phyloP scores from a whole-genome alignment of 2,797 vertebrate species.

The Mormyrus hasselquistii region DNA sequence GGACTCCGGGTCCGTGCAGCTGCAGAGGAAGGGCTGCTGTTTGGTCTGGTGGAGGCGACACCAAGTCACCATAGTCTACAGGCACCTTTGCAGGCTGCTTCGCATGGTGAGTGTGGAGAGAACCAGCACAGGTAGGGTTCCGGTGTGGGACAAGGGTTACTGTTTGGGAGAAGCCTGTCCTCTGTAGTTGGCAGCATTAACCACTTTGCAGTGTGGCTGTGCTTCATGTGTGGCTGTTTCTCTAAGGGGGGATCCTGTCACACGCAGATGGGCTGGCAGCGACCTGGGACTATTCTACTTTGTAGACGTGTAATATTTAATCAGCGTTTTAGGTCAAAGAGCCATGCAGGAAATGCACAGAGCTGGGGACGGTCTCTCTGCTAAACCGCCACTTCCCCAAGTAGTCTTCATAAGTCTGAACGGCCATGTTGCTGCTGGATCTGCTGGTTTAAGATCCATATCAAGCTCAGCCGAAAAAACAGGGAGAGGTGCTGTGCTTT shows the following conservation, averaged over 20 bases:
- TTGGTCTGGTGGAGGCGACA: conserved; percentile 62
- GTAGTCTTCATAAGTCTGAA: not conserved
- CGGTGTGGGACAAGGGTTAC: not conserved
- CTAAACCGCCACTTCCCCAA: not conserved
- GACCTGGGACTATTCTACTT: not conserved
- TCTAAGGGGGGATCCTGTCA: not conserved
- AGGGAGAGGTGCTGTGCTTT: not conserved
- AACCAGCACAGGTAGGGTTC: not conserved
- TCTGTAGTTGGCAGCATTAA: not conserved
- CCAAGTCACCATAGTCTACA: conserved; percentile 62
- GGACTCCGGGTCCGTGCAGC: conserved; percentile 53
- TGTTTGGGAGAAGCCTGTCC: not conserved
- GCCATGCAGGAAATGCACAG: not conserved
- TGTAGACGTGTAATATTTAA: not conserved
- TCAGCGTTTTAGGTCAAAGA: not conserved
- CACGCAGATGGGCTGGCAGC: not conserved
- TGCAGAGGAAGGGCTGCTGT: conserved; percentile 62
- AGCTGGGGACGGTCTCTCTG: not conserved
- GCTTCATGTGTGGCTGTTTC: not conserved
- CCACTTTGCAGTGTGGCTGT: not conserved
- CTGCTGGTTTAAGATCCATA: not conserved
- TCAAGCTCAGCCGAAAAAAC: not conserved
- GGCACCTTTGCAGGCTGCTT: conserved; percentile 65
- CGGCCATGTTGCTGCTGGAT: not conserved
- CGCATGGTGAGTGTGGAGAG: conserved; percentile 60